These are phyloP conservation scores for Gymnarchus niloticus DNA, from an alignment of 2,113 vertebrate species.

Conservation along the genomic window DNA sequence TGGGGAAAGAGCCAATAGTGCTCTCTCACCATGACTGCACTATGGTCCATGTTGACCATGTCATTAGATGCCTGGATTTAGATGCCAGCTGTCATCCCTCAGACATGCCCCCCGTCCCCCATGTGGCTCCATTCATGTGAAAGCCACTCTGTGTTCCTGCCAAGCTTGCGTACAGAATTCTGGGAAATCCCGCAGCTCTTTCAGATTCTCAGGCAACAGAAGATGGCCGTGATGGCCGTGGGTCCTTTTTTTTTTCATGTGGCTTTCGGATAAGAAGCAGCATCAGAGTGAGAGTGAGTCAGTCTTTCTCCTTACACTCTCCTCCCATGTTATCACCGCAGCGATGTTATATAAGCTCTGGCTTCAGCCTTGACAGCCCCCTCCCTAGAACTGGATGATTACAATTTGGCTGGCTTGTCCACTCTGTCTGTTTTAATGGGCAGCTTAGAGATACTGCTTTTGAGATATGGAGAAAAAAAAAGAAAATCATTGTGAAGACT, in stretches of 20 bases:
- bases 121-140: neutral
- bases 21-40: neutral
- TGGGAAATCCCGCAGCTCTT: neutral
- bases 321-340: neutral
- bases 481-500: neutral
- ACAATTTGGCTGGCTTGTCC: neutral
- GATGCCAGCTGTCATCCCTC: neutral
- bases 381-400: neutral
- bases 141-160: neutral
- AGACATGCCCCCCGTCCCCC: neutral
- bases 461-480: neutral
- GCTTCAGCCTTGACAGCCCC: neutral
- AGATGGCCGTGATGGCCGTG: no score
- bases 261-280: neutral
- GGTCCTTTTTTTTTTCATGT: neutral
- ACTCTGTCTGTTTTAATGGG: slow-evolving; percentile 10
- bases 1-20: neutral
- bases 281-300: neutral
- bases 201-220: neutral
- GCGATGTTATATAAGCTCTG: slow-evolving; percentile 18
- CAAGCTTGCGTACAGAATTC: neutral
- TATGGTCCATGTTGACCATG: neutral
- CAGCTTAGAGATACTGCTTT: slow-evolving; percentile 19
- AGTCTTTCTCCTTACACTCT: neutral
- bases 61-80: neutral